phyloP scores from a whole-genome alignment of 1,140 invertebrate genomes.

The Ptiloglossa arizonensis region DNA sequence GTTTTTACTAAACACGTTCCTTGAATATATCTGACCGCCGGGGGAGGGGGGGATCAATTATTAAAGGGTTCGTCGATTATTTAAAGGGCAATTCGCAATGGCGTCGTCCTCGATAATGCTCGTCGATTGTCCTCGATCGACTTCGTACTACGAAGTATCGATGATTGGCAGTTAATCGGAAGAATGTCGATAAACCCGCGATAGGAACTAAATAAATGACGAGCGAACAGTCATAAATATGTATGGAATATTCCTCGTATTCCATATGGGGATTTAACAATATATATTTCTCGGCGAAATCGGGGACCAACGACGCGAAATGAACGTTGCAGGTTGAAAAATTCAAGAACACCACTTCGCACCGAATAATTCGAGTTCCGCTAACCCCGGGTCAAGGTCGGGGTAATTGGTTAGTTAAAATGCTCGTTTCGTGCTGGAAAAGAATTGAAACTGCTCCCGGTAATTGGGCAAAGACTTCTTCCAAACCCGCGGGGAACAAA shows the following conservation, averaged over 20 bases:
- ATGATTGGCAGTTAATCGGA: constrained; percentile 45
- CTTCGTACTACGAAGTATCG: constrained; percentile 18
- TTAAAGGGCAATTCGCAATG: constrained; percentile 43
- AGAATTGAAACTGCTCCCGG: not conserved
- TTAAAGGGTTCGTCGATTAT: constrained; percentile 66
- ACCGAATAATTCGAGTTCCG: not conserved
- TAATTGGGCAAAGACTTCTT: not conserved
- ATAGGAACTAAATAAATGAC: not conserved
- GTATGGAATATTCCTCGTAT: not conserved
- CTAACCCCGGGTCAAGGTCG: not conserved
- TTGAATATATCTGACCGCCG: not conserved
- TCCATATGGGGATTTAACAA: not conserved
- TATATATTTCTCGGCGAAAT: not conserved
- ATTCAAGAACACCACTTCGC: not conserved
- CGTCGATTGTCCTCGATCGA: constrained; percentile 52
- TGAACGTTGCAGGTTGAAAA: not conserved
- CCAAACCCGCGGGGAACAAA: not conserved
- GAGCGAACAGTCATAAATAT: not conserved
- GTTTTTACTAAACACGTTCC: constrained; percentile 39
- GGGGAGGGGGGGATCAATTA: constrained; percentile 56
- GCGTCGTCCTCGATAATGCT: constrained; percentile 46
- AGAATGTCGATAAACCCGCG: not conserved
- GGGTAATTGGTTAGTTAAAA: not conserved
- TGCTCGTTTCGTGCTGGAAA: not conserved
- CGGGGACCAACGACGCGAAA: not conserved